Base-by-base conservation (phyloP, 2,797 vertebrate genomes). In the Craterocephalus amniculus region DNA sequence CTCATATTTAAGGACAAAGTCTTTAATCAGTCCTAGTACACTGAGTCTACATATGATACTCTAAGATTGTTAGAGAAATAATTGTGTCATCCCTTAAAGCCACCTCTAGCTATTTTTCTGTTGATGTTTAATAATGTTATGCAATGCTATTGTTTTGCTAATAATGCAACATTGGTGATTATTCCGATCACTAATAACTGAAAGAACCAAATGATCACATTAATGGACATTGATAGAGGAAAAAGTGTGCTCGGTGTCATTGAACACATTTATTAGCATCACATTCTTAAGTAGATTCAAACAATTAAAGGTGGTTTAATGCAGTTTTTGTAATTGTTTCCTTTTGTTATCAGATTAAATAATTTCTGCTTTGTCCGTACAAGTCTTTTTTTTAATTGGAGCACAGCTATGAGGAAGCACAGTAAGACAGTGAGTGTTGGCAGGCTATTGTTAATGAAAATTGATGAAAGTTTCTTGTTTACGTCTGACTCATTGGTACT, bases 401-500 rank as follows among this genome's bases (percentile, higher is more conserved):
- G 43, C 32, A 34, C 43, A 61, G n/a, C 59, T 18, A 32, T 45
- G 1, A 6, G 56, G 57, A 67, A 40, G 40, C 1, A 4, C 74
- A 70, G 45, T 67, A 48, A 61, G 70, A 55, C 61, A 76, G 67
- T 74, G 74, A 45, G 55, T 77, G 55, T 51, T 63, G 14, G 56
- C 64, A 59, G 27, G 35, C 22, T n/a, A 34, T 26, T 29, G 56
- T 55, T 54, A 52, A 72, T 66, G 27, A 59, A 43, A 43, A 40
- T 12, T 58, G 67, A 70, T 72, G 36, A 66, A 67, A 56, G 70
- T 72, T 11, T 24, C 43, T 48, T 51, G 22, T 80, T 56, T 40
- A 13, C 59, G 32, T 68, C 65, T 84, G 79, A 83, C 70, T 86
- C 83, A 85, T 45, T 78, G 49, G 58, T 73, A 32, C 79, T 70